Base-by-base conservation (phyloP, 2,113 vertebrate species). In the Serilophus lunatus region DNA sequence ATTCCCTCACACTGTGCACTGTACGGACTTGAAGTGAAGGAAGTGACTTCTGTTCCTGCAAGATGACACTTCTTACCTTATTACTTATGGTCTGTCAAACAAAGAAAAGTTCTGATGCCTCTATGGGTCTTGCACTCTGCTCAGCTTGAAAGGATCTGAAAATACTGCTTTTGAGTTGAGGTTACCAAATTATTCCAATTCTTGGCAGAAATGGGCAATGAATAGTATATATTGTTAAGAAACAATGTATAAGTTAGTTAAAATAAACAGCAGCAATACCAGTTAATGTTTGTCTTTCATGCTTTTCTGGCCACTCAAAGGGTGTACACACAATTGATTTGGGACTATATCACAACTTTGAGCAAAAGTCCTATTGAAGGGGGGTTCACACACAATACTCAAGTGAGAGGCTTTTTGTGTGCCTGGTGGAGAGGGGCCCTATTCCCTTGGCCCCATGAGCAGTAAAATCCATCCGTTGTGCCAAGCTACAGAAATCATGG, bases 371-470 rank as follows among this genome's bases (percentile, higher is more conserved):
- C 31, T 40, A 17, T 16, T 7, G n/a, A 12, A 18, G 31, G 42
- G 18, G 65, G 18, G 29, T 91, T 75, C 50, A 35, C 2, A 3
- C 3, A 38, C 13, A n/a, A 31, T 33, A 15, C 12, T 77, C 1
- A 1, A 0, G 14, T 3, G 23, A 44, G 35, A 35, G 42, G 51
- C 22, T 66, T 66, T 31, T 25, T 42, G 54, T 82, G 47, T 82
- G 47, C 14, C 13, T 36, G 31, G 7, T 13, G 26, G 36, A n/a
- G 36, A n/a, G 24, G 24, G 40, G 80, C n/a, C 31, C 50, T 5
- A 0, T 25, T 72, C 66, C 1, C 20, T 44, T 40, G 50, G 24
- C 13, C 57, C 6, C 1, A 24, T 2, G 33, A 36, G 7, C 47
- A 18, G 57, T 20, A 47, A 47, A 66, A 61, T 29, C 29, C 29